These are phyloP conservation scores for Arctopsyche grandis DNA, from an alignment of 1,140 invertebrate genomes.

Conservation along the genomic window DNA sequence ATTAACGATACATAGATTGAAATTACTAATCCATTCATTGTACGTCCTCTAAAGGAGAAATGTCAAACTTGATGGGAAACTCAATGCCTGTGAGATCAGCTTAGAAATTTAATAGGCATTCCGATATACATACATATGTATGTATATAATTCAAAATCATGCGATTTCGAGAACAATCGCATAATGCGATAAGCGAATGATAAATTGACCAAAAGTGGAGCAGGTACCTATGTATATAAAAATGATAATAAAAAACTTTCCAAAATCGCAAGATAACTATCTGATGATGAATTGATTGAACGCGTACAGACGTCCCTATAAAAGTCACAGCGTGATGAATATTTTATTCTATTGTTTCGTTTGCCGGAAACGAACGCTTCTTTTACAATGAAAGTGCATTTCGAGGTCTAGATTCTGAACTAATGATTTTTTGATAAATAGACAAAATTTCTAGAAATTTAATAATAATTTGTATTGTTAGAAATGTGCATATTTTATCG, in stretches of 20 bases:
- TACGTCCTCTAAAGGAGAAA: no score
- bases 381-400: slow-evolving; percentile 5
- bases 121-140: no score
- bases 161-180: no score
- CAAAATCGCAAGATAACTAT: slow-evolving; percentile 5
- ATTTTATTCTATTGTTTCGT: slow-evolving; percentile 34
- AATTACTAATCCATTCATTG: no score
- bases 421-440: slow-evolving; percentile 15
- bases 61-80: no score
- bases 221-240: not conserved
- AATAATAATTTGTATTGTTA: not conserved
- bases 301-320: not conserved
- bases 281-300: not conserved
- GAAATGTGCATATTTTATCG: no score
- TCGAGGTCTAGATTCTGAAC: slow-evolving; percentile 5
- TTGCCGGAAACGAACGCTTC: slow-evolving; percentile 13
- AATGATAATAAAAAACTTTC: slow-evolving; percentile 2
- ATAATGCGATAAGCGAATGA: no score
- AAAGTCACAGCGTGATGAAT: slow-evolving; percentile 35
- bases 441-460: not conserved
- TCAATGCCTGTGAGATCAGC: no score
- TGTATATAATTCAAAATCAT: no score
- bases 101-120: no score
- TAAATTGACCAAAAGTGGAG: no score
- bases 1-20: no score